Evolutionary conservation across 1,140 invertebrate genomes (phyloP), one percentile per base, ranked within the genome.

Genomic region (Drosophila ironensis): DNA sequence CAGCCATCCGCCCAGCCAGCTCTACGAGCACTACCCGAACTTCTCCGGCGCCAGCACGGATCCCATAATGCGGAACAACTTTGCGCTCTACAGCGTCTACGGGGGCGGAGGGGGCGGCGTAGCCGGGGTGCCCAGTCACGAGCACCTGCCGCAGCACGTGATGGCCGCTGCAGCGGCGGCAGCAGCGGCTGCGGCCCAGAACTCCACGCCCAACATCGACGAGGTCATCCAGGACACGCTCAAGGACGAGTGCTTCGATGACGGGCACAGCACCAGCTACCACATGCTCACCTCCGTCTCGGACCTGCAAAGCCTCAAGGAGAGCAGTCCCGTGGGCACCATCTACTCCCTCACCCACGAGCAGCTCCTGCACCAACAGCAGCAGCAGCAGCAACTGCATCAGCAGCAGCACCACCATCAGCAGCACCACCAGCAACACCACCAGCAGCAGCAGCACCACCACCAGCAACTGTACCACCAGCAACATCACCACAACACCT

Each of bases 141-240:
- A 77, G 45, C 47, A 71, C 25, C 17, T 81, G 24, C 72, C 74
- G 44, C 81, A 87, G 30, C 72, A 84, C 41, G 57, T 63, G 37
- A 59, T 53, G 11, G 68, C 63, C 3, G 74, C 69, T 2, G 74
- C 50, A 7, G 52, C 64, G 1, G 74, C 63, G 14, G 48, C 74
- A 44, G 64, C 78, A 51, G 60, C 70, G 50, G 72, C 70, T 4
- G 71, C 64, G 6, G 73, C 81, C 3, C 67, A 42, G 20, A 66
- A 9, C 42, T 66, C 57, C 14, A 70, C 87, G 1, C 51, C 72
- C 17, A 89, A 74, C 50, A 90, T 90, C 1, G 77, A 90, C 61
- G 89, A 90, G 33, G 86, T 90, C 4, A 90, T 90, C 30, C 80
- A 89, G 52, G 89, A 90, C 48, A 90, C 89, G 4, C 52, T 90